Conservation (phyloP, 2,888 invertebrate genomes). For the Podabrus alpinus region DNA sequence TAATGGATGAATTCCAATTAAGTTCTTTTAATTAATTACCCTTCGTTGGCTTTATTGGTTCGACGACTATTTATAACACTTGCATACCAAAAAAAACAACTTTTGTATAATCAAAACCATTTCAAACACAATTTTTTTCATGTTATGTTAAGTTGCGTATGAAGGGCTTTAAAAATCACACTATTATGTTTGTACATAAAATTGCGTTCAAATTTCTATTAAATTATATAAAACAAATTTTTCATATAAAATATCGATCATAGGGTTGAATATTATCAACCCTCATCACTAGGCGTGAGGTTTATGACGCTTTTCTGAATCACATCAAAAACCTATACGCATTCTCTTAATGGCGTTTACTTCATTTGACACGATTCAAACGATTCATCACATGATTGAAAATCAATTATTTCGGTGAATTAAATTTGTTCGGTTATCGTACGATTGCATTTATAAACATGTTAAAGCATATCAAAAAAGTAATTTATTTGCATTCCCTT, state of each 20-base stretch:
- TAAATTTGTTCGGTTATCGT: neutral
- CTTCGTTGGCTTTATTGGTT: neutral
- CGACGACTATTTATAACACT: too few species aligned
- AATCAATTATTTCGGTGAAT: slow-evolving; percentile 3
- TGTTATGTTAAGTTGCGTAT: neutral
- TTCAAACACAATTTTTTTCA: neutral
- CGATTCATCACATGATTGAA: slow-evolving; percentile 1
- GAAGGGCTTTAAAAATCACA: neutral
- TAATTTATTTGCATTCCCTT: neutral
- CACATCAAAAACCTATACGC: neutral
- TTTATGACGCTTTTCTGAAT: slow-evolving; percentile 1
- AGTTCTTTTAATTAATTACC: neutral
- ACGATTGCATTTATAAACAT: neutral
- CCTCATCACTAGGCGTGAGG: neutral
- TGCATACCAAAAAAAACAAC: too few species aligned
- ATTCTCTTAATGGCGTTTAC: slow-evolving; percentile 4
- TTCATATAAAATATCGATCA: neutral
- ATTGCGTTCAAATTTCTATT: neutral
- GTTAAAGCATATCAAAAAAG: neutral
- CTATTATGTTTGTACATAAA: neutral
- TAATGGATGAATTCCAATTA: neutral
- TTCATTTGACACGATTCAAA: slow-evolving; percentile 4
- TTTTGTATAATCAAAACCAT: too few species aligned
- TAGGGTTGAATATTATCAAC: neutral
- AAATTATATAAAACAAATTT: neutral